phyloP scores from a whole-genome alignment of 2,888 invertebrate species.

The Mesoligia furuncula region DNA sequence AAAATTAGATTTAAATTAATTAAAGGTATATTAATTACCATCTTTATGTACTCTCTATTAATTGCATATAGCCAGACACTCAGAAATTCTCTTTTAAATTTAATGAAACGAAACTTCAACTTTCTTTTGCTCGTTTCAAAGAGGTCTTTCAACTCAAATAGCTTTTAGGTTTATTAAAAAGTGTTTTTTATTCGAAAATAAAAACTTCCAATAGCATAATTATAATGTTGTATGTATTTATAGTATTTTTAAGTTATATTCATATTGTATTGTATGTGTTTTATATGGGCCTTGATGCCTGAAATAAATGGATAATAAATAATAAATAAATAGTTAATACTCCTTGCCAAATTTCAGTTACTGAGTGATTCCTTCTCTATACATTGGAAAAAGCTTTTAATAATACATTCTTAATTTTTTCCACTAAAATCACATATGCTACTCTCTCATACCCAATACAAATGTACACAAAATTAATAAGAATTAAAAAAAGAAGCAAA shows the following conservation, averaged over 20 bases:
- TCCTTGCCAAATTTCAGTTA: too few relatives aligned
- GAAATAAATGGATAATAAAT: too few relatives aligned
- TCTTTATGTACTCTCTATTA: background rate
- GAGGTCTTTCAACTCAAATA: background rate
- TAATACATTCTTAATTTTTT: background rate
- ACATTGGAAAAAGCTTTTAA: background rate
- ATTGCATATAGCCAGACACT: conserved; percentile 4
- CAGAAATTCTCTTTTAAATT: background rate
- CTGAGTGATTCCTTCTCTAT: background rate
- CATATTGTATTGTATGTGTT: too few relatives aligned
- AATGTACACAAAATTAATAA: background rate
- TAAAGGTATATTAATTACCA: background rate
- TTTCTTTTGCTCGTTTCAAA: background rate
- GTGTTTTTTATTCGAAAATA: background rate
- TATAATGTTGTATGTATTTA: too few relatives aligned
- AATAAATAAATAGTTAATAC: too few relatives aligned
- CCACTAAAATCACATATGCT: background rate
- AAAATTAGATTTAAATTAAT: background rate
- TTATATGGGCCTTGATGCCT: too few relatives aligned
- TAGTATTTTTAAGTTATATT: too few relatives aligned
- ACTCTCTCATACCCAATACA: background rate
- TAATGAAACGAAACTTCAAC: background rate
- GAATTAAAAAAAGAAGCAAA: background rate
- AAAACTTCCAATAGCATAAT: too few relatives aligned
- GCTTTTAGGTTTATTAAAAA: background rate